Evolutionary conservation across 2,888 invertebrate genomes (phyloP).

Genomic region (Orthosia gracilis): DNA sequence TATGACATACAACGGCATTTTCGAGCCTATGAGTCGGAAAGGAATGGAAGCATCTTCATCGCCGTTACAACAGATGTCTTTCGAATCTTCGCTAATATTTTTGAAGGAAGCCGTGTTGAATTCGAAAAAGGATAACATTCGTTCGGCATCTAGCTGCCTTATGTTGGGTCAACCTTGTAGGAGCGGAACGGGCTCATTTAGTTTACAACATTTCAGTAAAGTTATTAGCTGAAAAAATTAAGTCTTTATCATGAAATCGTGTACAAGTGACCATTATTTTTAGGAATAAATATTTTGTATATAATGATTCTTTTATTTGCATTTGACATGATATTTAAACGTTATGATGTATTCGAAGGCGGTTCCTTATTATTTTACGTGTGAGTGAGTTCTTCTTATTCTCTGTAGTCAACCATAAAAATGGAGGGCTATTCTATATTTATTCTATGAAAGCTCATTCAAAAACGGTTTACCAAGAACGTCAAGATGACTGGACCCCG

Average conservation of each 20-base stretch:
- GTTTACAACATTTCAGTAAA: constrained; percentile 81
- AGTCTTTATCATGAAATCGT: constrained; percentile 1
- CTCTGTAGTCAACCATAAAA: too few species aligned
- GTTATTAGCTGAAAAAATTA: constrained; percentile 60
- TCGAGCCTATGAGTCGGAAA: constrained; percentile 96
- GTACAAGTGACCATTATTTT: constrained; percentile 27
- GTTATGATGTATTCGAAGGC: neutral
- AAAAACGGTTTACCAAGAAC: too few species aligned
- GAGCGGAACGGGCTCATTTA: constrained; percentile 96
- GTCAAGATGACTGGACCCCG: too few species aligned
- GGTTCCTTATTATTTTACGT: neutral
- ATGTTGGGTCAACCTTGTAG: constrained; percentile 96
- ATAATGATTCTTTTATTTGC: neutral
- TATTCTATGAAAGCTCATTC: too few species aligned
- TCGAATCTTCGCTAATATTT: constrained; percentile 97
- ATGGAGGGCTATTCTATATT: too few species aligned
- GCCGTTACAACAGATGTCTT: constrained; percentile 99
- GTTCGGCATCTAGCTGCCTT: constrained; percentile 96
- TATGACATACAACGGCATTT: constrained; percentile 98
- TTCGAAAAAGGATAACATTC: constrained; percentile 94
- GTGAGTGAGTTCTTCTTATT: too few species aligned
- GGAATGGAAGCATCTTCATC: constrained; percentile 98
- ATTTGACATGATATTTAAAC: neutral
- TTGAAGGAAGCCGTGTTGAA: constrained; percentile 94
- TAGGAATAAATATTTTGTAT: constrained; percentile 41